Evolutionary conservation across 2,888 invertebrate genomes (phyloP).

Genomic region (Bombylius major): DNA sequence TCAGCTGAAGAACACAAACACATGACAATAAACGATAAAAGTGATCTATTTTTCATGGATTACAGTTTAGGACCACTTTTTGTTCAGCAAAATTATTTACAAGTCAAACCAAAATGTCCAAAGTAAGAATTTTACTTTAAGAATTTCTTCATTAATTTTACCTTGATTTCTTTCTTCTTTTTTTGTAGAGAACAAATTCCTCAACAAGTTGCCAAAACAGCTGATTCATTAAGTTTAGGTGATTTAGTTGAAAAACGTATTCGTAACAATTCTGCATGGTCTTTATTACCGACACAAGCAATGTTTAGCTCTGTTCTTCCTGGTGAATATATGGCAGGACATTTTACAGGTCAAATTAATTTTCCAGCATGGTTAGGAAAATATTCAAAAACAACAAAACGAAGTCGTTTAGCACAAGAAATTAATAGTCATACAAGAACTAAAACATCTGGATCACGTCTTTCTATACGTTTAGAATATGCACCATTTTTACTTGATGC

Average conservation of each 20-base stretch:
- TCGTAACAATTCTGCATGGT: conserved; percentile 72
- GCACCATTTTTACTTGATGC: conserved; percentile 61
- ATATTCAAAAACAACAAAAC: conserved; percentile 74
- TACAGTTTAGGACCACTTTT: conserved; percentile 93
- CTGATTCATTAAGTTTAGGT: conserved; percentile 74
- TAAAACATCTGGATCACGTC: conserved; percentile 67
- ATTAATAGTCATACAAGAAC: conserved; percentile 75
- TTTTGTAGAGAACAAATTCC: conserved; percentile 41
- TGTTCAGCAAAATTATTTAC: conserved; percentile 93
- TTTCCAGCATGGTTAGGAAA: conserved; percentile 96
- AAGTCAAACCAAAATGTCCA: conserved; percentile 61
- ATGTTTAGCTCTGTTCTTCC: conserved; percentile 86
- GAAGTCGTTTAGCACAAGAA: conserved; percentile 68
- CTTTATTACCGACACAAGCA: conserved; percentile 73
- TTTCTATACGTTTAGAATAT: conserved; percentile 80
- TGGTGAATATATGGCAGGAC: conserved; percentile 71
- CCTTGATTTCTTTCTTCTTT: neutral
- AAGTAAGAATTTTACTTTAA: conserved; percentile 40
- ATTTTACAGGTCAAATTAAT: conserved; percentile 62
- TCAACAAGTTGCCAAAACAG: conserved; percentile 60
- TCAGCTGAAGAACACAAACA: conserved; percentile 60
- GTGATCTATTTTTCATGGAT: conserved; percentile 91
- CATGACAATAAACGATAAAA: conserved; percentile 70
- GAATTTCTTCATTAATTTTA: neutral
- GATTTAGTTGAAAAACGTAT: conserved; percentile 77